Evolutionary conservation across 2,888 invertebrate species (phyloP).

Genomic region (Megaustenia siamemsis): DNA sequence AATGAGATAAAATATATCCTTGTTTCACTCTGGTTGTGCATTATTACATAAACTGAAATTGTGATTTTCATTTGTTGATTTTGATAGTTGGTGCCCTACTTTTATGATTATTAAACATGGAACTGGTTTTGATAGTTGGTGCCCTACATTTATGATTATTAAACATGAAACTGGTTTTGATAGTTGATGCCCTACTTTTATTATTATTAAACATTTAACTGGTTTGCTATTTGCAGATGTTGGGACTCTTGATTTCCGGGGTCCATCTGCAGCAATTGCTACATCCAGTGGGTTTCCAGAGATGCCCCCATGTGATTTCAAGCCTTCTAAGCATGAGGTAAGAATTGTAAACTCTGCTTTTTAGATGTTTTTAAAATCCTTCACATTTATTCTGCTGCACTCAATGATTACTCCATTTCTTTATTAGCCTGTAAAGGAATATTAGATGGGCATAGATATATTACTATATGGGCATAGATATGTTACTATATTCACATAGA

Average conservation of each 20-base stretch:
- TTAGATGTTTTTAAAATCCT: background rate
- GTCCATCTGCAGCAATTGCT: slow-evolving; percentile 29
- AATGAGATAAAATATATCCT: no score
- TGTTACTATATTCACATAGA: no score
- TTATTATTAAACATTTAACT: background rate
- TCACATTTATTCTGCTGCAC: no score
- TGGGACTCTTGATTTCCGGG: background rate
- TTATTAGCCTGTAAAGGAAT: no score
- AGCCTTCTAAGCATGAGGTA: slow-evolving; percentile 48
- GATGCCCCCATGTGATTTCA: slow-evolving; percentile 53
- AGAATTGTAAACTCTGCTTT: background rate
- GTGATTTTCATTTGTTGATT: no score
- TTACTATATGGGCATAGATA: no score
- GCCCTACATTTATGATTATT: background rate
- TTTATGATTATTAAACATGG: background rate
- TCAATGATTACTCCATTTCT: no score
- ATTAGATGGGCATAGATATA: no score
- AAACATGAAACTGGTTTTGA: background rate
- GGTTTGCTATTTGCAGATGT: background rate
- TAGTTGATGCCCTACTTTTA: background rate
- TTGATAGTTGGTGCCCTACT: no score
- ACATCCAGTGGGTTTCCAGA: slow-evolving; percentile 40
- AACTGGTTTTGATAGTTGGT: no score
- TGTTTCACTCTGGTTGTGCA: no score
- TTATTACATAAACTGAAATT: no score